A percentile compares a stretch with the other conserved stretches of the same genome.
phyloP scores from a whole-genome alignment of 2,797 vertebrate species.

The Eleutherodactylus coqui region DNA sequence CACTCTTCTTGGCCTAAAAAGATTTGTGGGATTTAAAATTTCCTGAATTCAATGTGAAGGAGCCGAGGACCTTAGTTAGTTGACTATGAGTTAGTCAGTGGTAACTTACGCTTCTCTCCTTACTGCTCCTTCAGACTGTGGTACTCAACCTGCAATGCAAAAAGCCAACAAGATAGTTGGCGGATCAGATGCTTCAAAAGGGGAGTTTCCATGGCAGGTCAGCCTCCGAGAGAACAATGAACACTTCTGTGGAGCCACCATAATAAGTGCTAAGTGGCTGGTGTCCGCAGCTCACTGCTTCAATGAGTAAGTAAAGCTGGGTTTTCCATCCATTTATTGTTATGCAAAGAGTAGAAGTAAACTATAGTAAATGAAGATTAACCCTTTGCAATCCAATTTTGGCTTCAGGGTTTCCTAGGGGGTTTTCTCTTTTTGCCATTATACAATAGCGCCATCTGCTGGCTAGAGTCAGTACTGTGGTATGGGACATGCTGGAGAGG shows the following conservation, averaged over 20 bases:
- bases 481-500: no score
- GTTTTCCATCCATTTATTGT: neutral
- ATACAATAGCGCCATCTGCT: no score
- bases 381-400: no score
- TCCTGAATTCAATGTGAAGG: no score
- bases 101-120: neutral
- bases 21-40: no score
- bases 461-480: no score
- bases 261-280: conserved; percentile 85
- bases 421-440: no score
- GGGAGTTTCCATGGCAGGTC: conserved; percentile 96
- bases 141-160: conserved; percentile 82
- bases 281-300: conserved; percentile 96
- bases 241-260: conserved; percentile 90
- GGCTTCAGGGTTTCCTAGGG: no score
- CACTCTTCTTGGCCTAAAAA: no score
- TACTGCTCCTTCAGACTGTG: conserved; percentile 80
- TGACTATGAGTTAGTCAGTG: neutral
- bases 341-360: neutral
- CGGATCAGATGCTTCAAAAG: conserved; percentile 81
- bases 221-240: conserved; percentile 84
- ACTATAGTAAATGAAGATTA: no score
- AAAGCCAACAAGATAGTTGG: conserved; percentile 85
- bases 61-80: neutral
- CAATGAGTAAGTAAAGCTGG: conserved; percentile 78